A percentile compares a stretch with the other conserved stretches of the same genome.
phyloP scores from a whole-genome alignment of 2,888 invertebrate species.

The Emesis furor region DNA sequence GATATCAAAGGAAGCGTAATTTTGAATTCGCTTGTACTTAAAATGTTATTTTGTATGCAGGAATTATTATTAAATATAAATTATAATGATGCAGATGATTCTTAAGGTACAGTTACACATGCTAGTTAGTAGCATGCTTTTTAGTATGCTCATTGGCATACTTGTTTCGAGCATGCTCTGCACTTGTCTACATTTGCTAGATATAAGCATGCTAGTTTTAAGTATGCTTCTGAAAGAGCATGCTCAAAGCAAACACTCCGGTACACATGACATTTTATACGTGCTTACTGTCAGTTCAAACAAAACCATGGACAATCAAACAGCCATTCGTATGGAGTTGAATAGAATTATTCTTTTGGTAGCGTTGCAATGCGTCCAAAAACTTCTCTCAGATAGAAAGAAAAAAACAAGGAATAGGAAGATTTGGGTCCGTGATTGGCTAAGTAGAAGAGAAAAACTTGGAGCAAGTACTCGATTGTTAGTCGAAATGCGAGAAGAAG shows the following conservation, averaged over 20 bases:
- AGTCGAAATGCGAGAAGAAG: conserved; percentile 67
- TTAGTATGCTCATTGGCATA: conserved; percentile 1
- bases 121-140: not conserved
- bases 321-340: not conserved
- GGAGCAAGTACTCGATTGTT: conserved; percentile 59
- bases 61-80: no score
- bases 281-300: conserved; percentile 8
- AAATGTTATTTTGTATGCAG: no score
- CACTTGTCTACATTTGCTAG: not conserved
- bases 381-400: conserved; percentile 1
- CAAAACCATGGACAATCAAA: conserved; percentile 5
- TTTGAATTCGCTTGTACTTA: no score
- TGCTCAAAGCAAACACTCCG: not conserved
- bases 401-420: conserved; percentile 28
- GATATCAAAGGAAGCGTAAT: no score
- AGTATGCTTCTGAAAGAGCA: not conserved
- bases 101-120: not conserved
- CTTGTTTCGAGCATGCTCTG: not conserved
- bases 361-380: not conserved
- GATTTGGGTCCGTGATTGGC: not conserved
- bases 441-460: not conserved
- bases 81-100: no score
- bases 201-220: conserved; percentile 8
- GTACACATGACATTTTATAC: conserved; percentile 5
- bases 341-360: conserved; percentile 7